A percentile compares a stretch with the other conserved stretches of the same genome.
Conservation (phyloP, 2,888 invertebrate genomes). For the Lithophane ornitopus region DNA sequence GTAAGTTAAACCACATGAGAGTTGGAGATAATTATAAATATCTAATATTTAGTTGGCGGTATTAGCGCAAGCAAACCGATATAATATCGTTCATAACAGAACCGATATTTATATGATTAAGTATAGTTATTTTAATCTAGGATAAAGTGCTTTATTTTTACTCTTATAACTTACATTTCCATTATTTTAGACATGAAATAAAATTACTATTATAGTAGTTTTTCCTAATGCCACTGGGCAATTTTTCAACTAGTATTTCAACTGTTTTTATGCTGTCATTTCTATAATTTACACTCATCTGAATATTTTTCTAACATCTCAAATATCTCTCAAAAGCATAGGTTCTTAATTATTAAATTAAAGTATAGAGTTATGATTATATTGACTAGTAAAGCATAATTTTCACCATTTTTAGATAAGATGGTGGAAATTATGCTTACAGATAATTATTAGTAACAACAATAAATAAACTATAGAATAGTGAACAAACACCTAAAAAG, state of each 20-base stretch:
- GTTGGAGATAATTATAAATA: not conserved
- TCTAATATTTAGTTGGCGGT: not conserved
- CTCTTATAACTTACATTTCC: not conserved
- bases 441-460: constrained; percentile 16
- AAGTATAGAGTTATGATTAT: not conserved
- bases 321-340: not conserved
- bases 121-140: not conserved
- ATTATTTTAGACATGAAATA: constrained; percentile 7
- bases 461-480: constrained; percentile 50
- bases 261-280: constrained; percentile 6
- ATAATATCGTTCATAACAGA: constrained; percentile 1
- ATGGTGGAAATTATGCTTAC: no score
- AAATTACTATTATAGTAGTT: not conserved
- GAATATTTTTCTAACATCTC: not conserved
- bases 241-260: constrained; percentile 8
- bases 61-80: constrained; percentile 30
- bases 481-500: constrained; percentile 47
- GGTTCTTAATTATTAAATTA: not conserved
- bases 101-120: not conserved
- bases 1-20: constrained; percentile 29
- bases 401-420: not conserved
- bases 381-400: constrained; percentile 14
- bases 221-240: not conserved
- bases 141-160: not conserved
- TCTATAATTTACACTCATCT: constrained; percentile 10